These are phyloP conservation scores for Euzophera pinguis DNA, from an alignment of 2,888 invertebrate genomes.

Conservation along the genomic window DNA sequence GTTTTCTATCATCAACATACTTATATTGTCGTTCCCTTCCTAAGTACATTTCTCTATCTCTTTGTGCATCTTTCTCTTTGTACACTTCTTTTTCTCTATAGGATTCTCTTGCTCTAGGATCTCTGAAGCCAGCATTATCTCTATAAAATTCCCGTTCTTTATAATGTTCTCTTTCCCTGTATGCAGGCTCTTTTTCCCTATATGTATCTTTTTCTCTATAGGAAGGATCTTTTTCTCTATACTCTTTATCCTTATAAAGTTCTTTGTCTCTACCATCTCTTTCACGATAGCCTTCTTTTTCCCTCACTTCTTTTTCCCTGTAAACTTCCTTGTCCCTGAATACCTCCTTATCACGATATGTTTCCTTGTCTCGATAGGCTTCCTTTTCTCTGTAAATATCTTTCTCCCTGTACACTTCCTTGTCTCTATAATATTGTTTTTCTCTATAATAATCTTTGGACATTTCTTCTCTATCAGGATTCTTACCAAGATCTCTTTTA, in stretches of 20 bases:
- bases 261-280: conserved; percentile 42
- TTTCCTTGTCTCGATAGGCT: conserved; percentile 30
- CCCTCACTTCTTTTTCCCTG: conserved; percentile 48
- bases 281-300: conserved; percentile 51
- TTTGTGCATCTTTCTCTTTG: conserved; percentile 62
- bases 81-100: conserved; percentile 61
- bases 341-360: conserved; percentile 38
- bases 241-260: conserved; percentile 47
- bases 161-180: conserved; percentile 43
- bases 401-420: conserved; percentile 43
- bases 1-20: conserved; percentile 63
- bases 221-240: conserved; percentile 38
- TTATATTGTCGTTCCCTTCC: conserved; percentile 62
- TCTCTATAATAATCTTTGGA: conserved; percentile 73
- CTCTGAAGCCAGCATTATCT: conserved; percentile 51
- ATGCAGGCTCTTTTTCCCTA: conserved; percentile 38
- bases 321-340: conserved; percentile 49
- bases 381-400: conserved; percentile 45
- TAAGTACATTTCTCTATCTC: conserved; percentile 56
- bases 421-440: conserved; percentile 64
- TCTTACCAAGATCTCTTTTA: conserved; percentile 60
- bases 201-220: conserved; percentile 24
- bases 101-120: conserved; percentile 38
- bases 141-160: conserved; percentile 59
- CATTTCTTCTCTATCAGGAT: conserved; percentile 63